Conservation (phyloP, 2,113 vertebrate species). For the Chinchilla lanigera region DNA sequence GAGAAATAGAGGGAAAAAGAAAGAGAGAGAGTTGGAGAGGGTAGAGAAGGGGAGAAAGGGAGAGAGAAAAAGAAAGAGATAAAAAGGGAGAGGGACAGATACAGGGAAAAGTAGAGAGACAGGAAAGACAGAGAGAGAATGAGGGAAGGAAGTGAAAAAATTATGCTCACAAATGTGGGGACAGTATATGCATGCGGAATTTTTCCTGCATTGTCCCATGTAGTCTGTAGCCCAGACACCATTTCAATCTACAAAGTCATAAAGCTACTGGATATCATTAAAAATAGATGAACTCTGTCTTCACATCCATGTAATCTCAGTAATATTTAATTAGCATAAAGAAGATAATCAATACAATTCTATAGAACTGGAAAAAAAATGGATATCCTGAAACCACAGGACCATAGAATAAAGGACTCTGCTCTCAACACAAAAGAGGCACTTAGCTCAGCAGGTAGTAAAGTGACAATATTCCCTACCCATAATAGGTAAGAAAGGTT, state of each 20-base stretch:
- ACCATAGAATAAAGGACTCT: background rate
- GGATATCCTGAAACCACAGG: background rate
- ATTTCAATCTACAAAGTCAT: background rate
- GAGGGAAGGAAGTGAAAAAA: background rate
- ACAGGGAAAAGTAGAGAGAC: accelerated
- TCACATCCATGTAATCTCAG: background rate
- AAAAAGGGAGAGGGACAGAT: too few relatives aligned
- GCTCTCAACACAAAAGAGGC: background rate
- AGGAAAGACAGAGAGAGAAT: background rate
- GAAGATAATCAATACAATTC: background rate
- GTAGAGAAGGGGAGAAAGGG: background rate
- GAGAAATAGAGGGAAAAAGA: background rate
- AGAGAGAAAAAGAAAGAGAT: too few relatives aligned
- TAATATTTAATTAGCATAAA: background rate
- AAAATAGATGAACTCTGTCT: background rate
- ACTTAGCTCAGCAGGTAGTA: background rate
- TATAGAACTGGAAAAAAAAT: background rate
- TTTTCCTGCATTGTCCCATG: background rate
- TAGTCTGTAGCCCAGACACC: background rate
- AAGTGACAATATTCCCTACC: background rate
- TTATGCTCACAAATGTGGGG: background rate
- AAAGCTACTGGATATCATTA: background rate
- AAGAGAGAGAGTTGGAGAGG: background rate
- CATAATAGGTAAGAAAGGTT: background rate
- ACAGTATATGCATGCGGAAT: background rate